These are phyloP conservation scores for Apostichopus japonicus DNA, from an alignment of 35 echinoderm and acorn worm genomes.

Conservation along the genomic window DNA sequence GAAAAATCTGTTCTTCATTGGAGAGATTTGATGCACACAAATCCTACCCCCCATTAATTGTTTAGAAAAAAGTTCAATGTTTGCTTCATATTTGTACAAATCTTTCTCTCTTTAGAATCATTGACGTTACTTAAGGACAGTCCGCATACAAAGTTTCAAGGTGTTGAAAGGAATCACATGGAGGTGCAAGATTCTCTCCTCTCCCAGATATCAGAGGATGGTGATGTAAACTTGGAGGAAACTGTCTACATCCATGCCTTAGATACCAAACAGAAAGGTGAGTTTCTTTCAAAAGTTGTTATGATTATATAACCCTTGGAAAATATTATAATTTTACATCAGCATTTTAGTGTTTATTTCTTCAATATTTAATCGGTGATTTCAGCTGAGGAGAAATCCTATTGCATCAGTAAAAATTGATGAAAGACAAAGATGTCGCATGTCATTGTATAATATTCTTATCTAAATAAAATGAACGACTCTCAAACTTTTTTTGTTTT, in stretches of 20 bases:
- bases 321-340: background rate
- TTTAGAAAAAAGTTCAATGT: too few relatives aligned
- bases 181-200: background rate
- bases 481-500: too few relatives aligned
- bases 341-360: background rate
- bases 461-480: too few relatives aligned
- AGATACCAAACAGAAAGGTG: conserved; percentile 33
- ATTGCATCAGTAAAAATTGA: too few relatives aligned
- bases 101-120: background rate
- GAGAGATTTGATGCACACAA: too few relatives aligned
- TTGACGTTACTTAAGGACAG: background rate
- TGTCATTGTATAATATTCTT: too few relatives aligned
- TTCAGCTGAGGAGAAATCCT: too few relatives aligned
- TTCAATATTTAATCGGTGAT: too few relatives aligned
- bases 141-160: background rate
- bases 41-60: too few relatives aligned
- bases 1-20: too few relatives aligned
- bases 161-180: conserved; percentile 17
- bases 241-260: conserved; percentile 28
- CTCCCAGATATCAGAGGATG: background rate
- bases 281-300: background rate
- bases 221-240: background rate
- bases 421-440: too few relatives aligned
- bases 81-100: too few relatives aligned
- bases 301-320: background rate